A percentile compares a stretch with the other conserved stretches of the same genome.
Evolutionary conservation across 2,888 invertebrate genomes (phyloP).

Genomic region (Epinotia nisella): DNA sequence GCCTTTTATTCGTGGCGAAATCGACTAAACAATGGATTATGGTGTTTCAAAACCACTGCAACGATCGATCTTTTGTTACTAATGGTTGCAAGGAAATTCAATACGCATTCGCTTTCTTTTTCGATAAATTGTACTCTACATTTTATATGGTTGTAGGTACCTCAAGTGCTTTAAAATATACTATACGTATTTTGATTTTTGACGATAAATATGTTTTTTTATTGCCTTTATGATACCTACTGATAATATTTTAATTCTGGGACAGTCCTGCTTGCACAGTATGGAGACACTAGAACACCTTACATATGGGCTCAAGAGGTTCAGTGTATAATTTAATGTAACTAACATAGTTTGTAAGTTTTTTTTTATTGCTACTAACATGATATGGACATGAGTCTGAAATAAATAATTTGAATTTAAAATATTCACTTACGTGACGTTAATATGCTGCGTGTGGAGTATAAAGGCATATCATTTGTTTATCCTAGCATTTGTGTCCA

Average conservation of each 20-base stretch:
- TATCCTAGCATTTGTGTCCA: background rate
- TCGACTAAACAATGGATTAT: slow-evolving; percentile 64
- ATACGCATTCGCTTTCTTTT: slow-evolving; percentile 28
- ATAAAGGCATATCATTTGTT: no score
- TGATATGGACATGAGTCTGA: no score
- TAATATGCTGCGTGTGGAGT: background rate
- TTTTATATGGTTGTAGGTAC: background rate
- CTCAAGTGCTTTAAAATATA: background rate
- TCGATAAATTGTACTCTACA: background rate
- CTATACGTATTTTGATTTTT: background rate
- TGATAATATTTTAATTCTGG: no score
- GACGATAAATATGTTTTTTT: background rate
- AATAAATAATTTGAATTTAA: no score
- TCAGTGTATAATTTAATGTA: no score
- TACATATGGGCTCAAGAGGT: no score
- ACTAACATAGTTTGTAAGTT: no score
- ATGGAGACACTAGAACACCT: no score
- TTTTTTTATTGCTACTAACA: no score
- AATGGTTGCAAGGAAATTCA: slow-evolving; percentile 31
- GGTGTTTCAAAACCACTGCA: slow-evolving; percentile 55
- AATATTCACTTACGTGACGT: no score
- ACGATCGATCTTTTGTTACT: slow-evolving; percentile 43
- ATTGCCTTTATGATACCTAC: no score
- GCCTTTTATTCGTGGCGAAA: slow-evolving; percentile 59
- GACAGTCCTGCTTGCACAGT: no score